Base-by-base conservation (phyloP, 2,113 vertebrate species). In the Gymnarchus niloticus region DNA sequence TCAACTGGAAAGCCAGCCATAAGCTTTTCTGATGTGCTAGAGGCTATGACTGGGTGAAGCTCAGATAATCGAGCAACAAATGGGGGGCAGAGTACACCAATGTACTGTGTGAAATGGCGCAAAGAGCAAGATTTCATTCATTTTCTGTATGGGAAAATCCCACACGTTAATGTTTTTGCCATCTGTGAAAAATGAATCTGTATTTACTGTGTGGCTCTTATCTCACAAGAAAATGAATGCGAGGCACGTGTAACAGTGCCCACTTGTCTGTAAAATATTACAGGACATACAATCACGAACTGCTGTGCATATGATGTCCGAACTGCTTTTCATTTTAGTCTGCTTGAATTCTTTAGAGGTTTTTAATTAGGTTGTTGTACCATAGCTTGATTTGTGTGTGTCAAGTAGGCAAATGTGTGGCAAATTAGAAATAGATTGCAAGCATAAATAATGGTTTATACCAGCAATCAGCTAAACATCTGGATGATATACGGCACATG, bases 371-470 rank as follows among this genome's bases (percentile, higher is more conserved):
- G n/a, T 81, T 49, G 48, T 81, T 81, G 56, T 57, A 21, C 56
- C 56, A 12, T 51, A 51, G 46, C 48, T 25, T 81, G 44, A 81
- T 81, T 81, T 81, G 77, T 81, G 77, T 44, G 23, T 81, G 77
- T 51, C 48, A 81, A 49, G 44, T 51, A 51, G 77, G 77, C n/a
- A 81, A n/a, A 81, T 78, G 44, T 49, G 77, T 28, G 9, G 48
- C 77, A 81, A 81, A 51, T 81, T 81, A 81, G 77, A 81, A 81
- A 81, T 81, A 81, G 77, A 81, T 81, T 81, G 77, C 77, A 81
- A 23, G 77, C 77, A 81, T 81, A 81, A 81, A 81, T 49, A 81
- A 81, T 81, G 49, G 77, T 81, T 81, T 51, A 23, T 81, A 46
- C 17, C 3, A n/a, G 21, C 21, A 81, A 81, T 21, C 46, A 81